Evolutionary conservation across 2,113 vertebrate genomes (phyloP), one percentile per base, ranked within the genome.

Genomic region (Xiphorhynchus elegans): DNA sequence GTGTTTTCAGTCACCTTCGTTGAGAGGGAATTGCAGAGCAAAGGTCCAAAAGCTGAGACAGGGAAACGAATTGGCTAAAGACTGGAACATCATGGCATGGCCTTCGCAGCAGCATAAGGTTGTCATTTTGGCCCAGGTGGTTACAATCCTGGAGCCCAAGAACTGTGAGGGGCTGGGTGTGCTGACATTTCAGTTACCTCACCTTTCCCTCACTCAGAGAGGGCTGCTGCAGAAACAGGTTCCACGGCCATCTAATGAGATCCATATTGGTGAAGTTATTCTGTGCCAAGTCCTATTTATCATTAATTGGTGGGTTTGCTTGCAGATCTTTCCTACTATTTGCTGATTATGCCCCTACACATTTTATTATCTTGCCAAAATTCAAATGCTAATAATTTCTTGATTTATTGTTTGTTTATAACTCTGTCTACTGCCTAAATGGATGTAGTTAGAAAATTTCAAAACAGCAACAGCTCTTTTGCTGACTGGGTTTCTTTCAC

Each of bases 71-170:
- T 92, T 20, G 21, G 85, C 96, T 95, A 90, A 93, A 88, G 75
- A 63, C 95, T 95, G 29, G 95, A 96, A 96, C 93, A 67, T 95
- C 2, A 2, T 5, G 50, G 83, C 56, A 64, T 42, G 68, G 83
- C 86, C 83, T 91, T 97, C 84, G 11, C 0, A 4, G 85, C 88
- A 80, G 96, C 97, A 97, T 97, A 97, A 98, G 97, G 97, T 96
- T 97, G 96, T 98, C 95, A 97, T 98, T 98, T 98, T 96, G 91
- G 94, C 52, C 96, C 97, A 98, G 97, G 97, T 98, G 97, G 96
- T 98, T 98, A 92, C 95, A 97, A 97, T 98, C 96, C 94, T 40
- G 11, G 66, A 96, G 89, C 70, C 75, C 18, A 42, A 97, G 95
- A 92, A 90, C 96, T 9, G 79, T 5, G 35, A 96, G 89, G 52